Base-by-base conservation (phyloP, 2,888 invertebrate species). In the Nomada flava region DNA sequence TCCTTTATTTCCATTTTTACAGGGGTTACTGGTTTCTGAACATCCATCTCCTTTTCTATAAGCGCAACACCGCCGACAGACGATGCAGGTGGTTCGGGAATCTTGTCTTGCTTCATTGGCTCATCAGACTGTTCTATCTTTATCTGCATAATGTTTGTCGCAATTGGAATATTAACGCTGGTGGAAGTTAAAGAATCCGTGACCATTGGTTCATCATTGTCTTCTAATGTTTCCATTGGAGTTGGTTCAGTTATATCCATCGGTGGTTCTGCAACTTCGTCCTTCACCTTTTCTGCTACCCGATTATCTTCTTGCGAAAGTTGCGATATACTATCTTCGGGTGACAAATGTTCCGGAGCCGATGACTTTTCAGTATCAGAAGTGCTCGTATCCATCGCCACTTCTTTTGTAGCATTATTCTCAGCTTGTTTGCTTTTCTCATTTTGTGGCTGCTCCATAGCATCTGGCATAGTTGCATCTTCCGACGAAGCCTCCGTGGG, bases 1-100 rank as follows among this genome's bases (percentile, higher is more conserved):
- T 90, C 89, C 65, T 90, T 91, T 9, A 84, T 50, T 18, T 90
- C 92, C 2, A 85, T 74, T 74, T 91, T 91, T 0, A 82, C 63
- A 1, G 87, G 76, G 20, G 65, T 77, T 20, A 79, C 73, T 36
- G 79, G 70, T 79, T 89, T 90, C 0, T 79, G 59, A 55, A 82
- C 62, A 63, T 90, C 90, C 15, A 85, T 57, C 44, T 91, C 90
- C 20, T 90, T 90, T 44, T 91, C 90, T 1, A 87, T 57, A 10
- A 86, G 70, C 2, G 89, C 78, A 1, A 88, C 86, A 23, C 90
- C 91, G 44, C 91, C 92, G 3, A 91, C 84, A 4, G 89, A 86
- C 0, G 91, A 86, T 23, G 86, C 67, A 1, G 89, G 77, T 11
- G 85, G 80, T 69, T 82, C 83, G 2, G 76, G 13, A 4, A 77